phyloP scores from a whole-genome alignment of 2,113 vertebrate genomes.

The Anolis carolinensis region DNA sequence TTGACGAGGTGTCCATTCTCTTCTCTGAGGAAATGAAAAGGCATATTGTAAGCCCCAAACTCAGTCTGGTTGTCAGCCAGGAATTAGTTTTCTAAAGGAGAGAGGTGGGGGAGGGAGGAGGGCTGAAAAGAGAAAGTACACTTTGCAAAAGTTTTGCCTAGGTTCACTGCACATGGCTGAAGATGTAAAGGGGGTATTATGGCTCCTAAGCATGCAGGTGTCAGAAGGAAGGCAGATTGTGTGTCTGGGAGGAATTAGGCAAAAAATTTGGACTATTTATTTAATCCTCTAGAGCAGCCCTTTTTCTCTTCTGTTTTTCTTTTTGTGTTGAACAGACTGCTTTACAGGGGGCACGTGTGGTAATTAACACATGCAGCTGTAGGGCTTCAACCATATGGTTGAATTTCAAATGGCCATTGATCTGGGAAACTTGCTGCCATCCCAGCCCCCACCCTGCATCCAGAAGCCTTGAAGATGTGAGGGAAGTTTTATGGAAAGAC shows the following conservation, averaged over 20 bases:
- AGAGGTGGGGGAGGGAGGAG: constrained; percentile 9
- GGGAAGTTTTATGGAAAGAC: constrained; percentile 49
- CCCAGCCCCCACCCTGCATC: constrained; percentile 54
- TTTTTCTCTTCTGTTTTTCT: constrained; percentile 76
- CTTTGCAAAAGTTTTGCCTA: constrained; percentile 36
- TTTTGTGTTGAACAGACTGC: constrained; percentile 75
- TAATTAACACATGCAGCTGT: constrained; percentile 79
- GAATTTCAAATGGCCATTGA: constrained; percentile 80
- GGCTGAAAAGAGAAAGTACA: constrained; percentile 35
- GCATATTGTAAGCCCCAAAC: constrained; percentile 59
- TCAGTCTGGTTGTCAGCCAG: constrained; percentile 74
- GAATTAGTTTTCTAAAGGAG: constrained; percentile 64
- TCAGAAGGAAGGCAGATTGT: constrained; percentile 55
- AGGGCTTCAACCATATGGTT: constrained; percentile 78
- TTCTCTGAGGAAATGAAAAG: constrained; percentile 75
- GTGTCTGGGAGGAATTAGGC: constrained; percentile 68
- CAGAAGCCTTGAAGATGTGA: constrained; percentile 61
- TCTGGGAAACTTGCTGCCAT: constrained; percentile 62
- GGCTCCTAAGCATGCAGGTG: constrained; percentile 65
- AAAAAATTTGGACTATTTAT: constrained; percentile 79
- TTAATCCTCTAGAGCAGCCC: constrained; percentile 78
- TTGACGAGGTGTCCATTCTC: constrained; percentile 63
- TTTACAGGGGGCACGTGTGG: constrained; percentile 79
- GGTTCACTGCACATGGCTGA: constrained; percentile 31
- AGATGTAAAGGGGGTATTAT: constrained; percentile 49